Conservation (phyloP, 53 echinoderm and acorn worm species). For the Mesocentrotus franciscanus region DNA sequence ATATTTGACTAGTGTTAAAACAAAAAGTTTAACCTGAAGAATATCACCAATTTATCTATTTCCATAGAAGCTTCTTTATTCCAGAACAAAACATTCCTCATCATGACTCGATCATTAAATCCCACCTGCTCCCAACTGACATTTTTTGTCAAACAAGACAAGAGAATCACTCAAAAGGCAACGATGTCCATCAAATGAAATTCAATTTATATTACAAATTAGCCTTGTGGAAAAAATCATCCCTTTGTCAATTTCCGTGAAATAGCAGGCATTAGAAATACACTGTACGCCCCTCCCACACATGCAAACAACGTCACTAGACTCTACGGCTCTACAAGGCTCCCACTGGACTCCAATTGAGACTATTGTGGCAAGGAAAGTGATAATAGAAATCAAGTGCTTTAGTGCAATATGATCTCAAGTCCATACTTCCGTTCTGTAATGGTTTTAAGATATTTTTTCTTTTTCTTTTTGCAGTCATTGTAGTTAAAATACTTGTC, state of each 20-base stretch:
- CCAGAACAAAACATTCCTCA: neutral
- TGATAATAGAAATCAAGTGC: neutral
- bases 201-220: conserved; percentile 6
- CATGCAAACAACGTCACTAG: neutral
- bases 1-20: no score
- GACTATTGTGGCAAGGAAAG: neutral
- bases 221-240: neutral
- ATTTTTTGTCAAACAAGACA: neutral
- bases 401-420: neutral
- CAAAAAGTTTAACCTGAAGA: no score
- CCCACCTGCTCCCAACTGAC: neutral
- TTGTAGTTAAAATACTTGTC: neutral
- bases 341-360: neutral
- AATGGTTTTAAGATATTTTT: neutral
- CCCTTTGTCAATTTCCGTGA: conserved; percentile 8
- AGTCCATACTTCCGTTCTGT: neutral
- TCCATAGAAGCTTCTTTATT: neutral
- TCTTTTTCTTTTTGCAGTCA: no score
- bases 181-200: neutral
- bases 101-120: conserved; percentile 18
- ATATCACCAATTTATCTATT: neutral
- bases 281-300: neutral
- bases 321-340: neutral
- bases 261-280: neutral
- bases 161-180: neutral